Conservation (phyloP, 2,797 vertebrate species). For the Phyllotis vaccarum region DNA sequence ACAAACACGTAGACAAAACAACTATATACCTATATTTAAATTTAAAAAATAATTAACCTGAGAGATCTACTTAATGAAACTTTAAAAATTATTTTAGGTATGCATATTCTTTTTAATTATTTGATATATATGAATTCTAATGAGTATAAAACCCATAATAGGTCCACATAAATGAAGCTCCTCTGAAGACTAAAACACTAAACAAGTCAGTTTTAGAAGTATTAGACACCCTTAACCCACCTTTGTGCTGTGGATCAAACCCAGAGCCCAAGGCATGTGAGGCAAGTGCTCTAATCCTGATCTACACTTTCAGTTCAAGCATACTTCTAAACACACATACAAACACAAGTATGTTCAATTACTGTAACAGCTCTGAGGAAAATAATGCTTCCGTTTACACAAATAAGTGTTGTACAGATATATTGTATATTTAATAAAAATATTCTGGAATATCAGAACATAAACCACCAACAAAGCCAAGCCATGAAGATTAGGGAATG, state of each 20-base stretch:
- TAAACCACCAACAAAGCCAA: too few species aligned
- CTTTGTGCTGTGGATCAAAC: not conserved
- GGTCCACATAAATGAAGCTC: not conserved
- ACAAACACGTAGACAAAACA: not conserved
- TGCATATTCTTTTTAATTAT: not conserved
- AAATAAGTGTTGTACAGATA: not conserved
- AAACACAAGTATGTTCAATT: not conserved
- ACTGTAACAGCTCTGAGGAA: conserved; percentile 18
- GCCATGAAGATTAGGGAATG: too few species aligned
- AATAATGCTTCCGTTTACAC: not conserved
- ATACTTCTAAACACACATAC: not conserved
- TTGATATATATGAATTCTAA: conserved; percentile 16
- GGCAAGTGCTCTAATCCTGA: not conserved
- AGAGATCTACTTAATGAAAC: conserved; percentile 21
- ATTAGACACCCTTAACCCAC: too few species aligned
- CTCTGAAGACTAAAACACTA: not conserved
- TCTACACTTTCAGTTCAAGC: not conserved
- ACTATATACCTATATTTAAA: not conserved
- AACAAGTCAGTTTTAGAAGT: not conserved
- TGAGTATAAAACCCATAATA: not conserved
- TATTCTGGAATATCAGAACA: too few species aligned
- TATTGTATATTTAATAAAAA: too few species aligned
- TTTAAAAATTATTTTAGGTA: conserved; percentile 42
- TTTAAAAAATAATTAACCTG: not conserved
- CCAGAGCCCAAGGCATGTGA: not conserved